Evolutionary conservation across 2,888 invertebrate genomes (phyloP), one percentile per base, ranked within the genome.

Genomic region (Scaptomyza parva): DNA sequence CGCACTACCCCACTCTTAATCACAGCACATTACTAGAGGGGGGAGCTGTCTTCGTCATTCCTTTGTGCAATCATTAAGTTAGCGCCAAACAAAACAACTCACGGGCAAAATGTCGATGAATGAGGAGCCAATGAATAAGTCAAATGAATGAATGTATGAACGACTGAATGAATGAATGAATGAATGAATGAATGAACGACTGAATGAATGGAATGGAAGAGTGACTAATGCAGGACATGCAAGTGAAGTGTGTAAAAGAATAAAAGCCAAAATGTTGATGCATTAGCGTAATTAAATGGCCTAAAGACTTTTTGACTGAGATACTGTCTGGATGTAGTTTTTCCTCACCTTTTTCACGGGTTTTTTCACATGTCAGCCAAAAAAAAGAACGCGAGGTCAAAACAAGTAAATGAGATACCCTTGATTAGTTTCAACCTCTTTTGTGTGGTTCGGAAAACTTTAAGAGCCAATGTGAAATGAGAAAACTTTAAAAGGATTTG

Each of bases 261-360:
- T 22, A 14, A 7, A 6, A 24, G 5, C 6, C 24, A 24, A 24
- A 24, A 24, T 28, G 30, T 12, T 62, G 55, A 64, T 66, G 71
- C 76, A 76, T 76, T 80, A 71, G 72, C 77, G 24, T 76, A 76
- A 76, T 76, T 76, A 76, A 79, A 73, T 58, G 45, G 45, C 43
- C 52, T 44, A 77, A 77, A 74, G 74, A n/a, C n/a, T n/a, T n/a
- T n/a, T n/a, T n/a, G n/a, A n/a, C n/a, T n/a, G 59, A 77, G 20
- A 57, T 61, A 33, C 73, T 41, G 9, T 33, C 5, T 5, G 6
- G 9, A 39, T 7, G 14, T 33, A n/a, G n/a, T n/a, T n/a, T n/a
- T n/a, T n/a, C n/a, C n/a, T n/a, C n/a, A n/a, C n/a, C n/a, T n/a
- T n/a, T n/a, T n/a, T n/a, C n/a, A n/a, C n/a, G n/a, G n/a, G n/a